Conservation (phyloP, 2,888 invertebrate genomes). For the Bellardia bayeri region DNA sequence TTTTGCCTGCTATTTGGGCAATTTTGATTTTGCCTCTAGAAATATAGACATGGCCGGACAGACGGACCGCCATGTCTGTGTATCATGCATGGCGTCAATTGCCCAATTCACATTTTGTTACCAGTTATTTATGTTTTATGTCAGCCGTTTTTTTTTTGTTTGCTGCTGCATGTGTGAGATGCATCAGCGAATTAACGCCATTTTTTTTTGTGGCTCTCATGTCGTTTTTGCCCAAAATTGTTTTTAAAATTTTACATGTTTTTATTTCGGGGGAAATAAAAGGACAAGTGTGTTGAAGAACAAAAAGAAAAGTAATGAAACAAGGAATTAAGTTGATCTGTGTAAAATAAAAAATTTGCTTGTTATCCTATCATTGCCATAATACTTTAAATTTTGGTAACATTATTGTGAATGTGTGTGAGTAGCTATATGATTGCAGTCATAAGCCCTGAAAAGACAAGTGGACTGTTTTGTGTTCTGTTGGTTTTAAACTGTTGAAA, state of each 20-base stretch:
- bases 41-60: neutral
- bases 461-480: conserved; percentile 26
- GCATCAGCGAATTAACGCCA: conserved; percentile 63
- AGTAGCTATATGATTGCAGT: conserved; percentile 37
- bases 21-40: neutral
- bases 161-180: conserved; percentile 40
- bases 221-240: conserved; percentile 48
- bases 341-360: conserved; percentile 64
- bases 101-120: conserved; percentile 70
- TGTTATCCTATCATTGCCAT: conserved; percentile 69
- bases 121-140: conserved; percentile 26
- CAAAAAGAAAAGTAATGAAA: conserved; percentile 2
- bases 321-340: conserved; percentile 67
- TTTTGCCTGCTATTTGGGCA: neutral
- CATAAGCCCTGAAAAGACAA: conserved; percentile 41
- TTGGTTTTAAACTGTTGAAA: conserved; percentile 35
- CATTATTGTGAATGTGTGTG: conserved; percentile 35
- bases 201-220: conserved; percentile 52
- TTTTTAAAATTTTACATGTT: conserved; percentile 21
- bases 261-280: conserved; percentile 43
- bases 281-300: conserved; percentile 27
- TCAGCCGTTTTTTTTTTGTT: neutral
- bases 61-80: conserved; percentile 21
- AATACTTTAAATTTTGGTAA: conserved; percentile 58
- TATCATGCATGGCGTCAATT: conserved; percentile 61